These are phyloP conservation scores for Calephelis perditalis DNA, from an alignment of 2,888 invertebrate genomes.

Conservation along the genomic window DNA sequence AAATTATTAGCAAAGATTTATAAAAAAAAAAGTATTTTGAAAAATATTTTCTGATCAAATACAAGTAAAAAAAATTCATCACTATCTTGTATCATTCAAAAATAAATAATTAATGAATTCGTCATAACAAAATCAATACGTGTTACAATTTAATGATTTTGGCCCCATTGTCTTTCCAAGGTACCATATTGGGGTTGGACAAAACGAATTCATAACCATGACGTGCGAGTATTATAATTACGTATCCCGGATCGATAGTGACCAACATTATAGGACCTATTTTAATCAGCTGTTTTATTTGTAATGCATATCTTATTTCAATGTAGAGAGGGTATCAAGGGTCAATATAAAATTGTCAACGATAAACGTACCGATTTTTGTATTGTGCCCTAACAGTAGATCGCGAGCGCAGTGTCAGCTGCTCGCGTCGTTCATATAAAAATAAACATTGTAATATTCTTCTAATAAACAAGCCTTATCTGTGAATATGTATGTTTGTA, in stretches of 20 bases:
- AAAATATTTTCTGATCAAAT: no score
- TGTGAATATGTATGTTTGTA: no score
- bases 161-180: slow-evolving; percentile 25
- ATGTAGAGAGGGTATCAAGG: slow-evolving; percentile 33
- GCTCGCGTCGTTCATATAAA: slow-evolving; percentile 47
- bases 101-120: slow-evolving; percentile 10
- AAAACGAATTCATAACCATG: slow-evolving; percentile 26
- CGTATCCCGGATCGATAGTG: slow-evolving; percentile 37
- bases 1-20: no score
- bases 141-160: slow-evolving; percentile 22
- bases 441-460: neutral
- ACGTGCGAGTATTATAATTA: slow-evolving; percentile 32
- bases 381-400: slow-evolving; percentile 35
- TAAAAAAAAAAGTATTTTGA: no score
- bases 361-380: slow-evolving; percentile 28
- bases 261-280: slow-evolving; percentile 45
- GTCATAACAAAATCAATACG: slow-evolving; percentile 21
- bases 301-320: neutral
- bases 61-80: no score
- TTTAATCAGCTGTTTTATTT: slow-evolving; percentile 37
- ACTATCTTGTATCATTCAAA: neutral
- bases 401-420: slow-evolving; percentile 54
- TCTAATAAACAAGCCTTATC: neutral
- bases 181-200: slow-evolving; percentile 24
- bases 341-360: slow-evolving; percentile 41